Evolutionary conservation across 2,888 invertebrate species (phyloP), one percentile per base, ranked within the genome.

Genomic region (Diploptera punctata): DNA sequence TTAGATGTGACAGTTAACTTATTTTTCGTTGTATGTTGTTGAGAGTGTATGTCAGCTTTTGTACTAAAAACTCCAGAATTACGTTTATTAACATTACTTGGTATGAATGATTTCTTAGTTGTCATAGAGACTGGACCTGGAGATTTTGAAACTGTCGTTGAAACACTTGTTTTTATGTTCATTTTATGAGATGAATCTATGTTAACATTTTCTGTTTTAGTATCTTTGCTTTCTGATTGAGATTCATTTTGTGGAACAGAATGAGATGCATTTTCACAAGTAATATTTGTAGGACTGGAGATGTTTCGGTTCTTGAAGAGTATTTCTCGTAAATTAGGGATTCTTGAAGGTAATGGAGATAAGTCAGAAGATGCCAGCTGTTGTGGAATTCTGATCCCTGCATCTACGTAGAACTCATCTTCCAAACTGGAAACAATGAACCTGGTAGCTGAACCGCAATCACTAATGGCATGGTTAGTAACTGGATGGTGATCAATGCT

Each of bases 391-490:
- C 67, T 57, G 19, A 73, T 61, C 18, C 70, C 73, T 19, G 73
- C 73, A 68, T 73, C 73, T 19, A 73, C 71, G 44, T 67, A 70
- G 61, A 73, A 70, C 38, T 73, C 70, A 57, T 70, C 70, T 38
- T 67, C 70, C 49, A 73, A 52, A 26, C 73, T 70, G 68, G 33
- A 68, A 68, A 72, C 60, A 67, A 73, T 26, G 33, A 73, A 70
- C 24, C 44, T 71, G n/a, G 62, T 38, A 43, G 21, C 19, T 24
- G 43, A 62, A 21, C 43, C 62, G 33, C 18, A 61, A 31, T 18
- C 18, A 9, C 33, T 19, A 19, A 18, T 31, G 3, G 13, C 21
- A 33, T 33, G 13, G 62, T 62, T 62, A 62, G 62, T 38, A 43
- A 18, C 21, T 5, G 9, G 21, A 13, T 5, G 29, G 16, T 21